A percentile compares a stretch with the other conserved stretches of the same genome.
Conservation (phyloP, 2,888 invertebrate species). For the Drosophila diplacantha region DNA sequence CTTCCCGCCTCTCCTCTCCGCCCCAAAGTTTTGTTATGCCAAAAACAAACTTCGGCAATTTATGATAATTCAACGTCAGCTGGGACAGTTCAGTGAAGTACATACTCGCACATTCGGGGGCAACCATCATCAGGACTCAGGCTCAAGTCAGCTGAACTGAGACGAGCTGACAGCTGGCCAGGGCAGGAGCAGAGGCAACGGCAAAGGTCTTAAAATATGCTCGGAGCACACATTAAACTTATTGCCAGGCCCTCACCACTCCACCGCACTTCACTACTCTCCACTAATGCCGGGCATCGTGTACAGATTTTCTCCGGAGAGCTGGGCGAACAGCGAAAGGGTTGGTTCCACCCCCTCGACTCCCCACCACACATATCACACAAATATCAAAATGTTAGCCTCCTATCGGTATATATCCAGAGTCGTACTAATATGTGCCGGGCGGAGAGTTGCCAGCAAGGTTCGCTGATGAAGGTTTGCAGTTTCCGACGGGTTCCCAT, state of each 20-base stretch:
- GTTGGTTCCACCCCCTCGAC: constrained; percentile 49
- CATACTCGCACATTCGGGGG: constrained; percentile 24
- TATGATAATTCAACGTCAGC: constrained; percentile 76
- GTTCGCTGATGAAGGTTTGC: constrained; percentile 55
- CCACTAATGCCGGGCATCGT: constrained; percentile 50
- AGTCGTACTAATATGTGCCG: constrained; percentile 13
- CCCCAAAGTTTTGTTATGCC: constrained; percentile 64
- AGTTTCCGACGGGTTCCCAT: constrained; percentile 52
- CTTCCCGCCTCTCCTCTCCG: constrained; percentile 4
- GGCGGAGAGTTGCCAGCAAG: constrained; percentile 51
- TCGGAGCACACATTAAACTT: constrained; percentile 72
- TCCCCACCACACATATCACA: constrained; percentile 33
- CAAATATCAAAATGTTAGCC: constrained; percentile 55
- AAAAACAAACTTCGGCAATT: constrained; percentile 74
- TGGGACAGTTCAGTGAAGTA: constrained; percentile 71
- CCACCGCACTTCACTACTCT: not conserved
- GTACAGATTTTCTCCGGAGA: constrained; percentile 57
- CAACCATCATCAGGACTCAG: constrained; percentile 56
- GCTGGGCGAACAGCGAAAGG: constrained; percentile 67
- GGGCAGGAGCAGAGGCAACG: constrained; percentile 27
- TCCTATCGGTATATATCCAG: constrained; percentile 32
- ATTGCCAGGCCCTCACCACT: constrained; percentile 47
- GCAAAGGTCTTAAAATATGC: constrained; percentile 61
- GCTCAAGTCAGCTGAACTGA: constrained; percentile 39
- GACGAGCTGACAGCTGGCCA: constrained; percentile 65